phyloP scores from a whole-genome alignment of 2,888 invertebrate genomes.

The Lasioglossum calceatum region DNA sequence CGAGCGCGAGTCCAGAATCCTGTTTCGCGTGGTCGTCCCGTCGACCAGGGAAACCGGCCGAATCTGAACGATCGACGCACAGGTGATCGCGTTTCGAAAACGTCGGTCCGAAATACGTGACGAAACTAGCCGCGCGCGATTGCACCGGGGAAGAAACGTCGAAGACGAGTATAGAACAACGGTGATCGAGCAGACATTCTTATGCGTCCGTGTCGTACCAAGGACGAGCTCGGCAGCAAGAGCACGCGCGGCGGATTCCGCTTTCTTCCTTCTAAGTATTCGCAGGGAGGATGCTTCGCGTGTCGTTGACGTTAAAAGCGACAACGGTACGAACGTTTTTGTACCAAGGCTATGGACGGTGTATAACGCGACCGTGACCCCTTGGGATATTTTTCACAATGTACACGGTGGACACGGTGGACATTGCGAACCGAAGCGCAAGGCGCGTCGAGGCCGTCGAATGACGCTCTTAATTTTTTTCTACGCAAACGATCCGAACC shows the following conservation, averaged over 20 bases:
- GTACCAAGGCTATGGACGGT: slow-evolving; percentile 50
- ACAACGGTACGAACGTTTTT: slow-evolving; percentile 26
- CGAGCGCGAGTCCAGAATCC: slow-evolving; percentile 23
- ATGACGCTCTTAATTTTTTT: slow-evolving; percentile 46
- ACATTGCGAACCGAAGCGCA: neutral
- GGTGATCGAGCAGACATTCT: slow-evolving; percentile 22
- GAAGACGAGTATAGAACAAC: slow-evolving; percentile 1
- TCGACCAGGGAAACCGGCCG: slow-evolving; percentile 30
- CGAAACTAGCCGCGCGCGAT: neutral
- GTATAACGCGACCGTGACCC: slow-evolving; percentile 50
- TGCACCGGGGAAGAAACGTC: slow-evolving; percentile 16
- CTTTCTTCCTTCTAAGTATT: slow-evolving; percentile 48
- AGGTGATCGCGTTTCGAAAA: neutral
- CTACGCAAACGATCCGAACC: slow-evolving; percentile 49
- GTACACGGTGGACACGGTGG: neutral
- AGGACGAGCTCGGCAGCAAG: slow-evolving; percentile 36
- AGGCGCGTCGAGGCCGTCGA: slow-evolving; percentile 41
- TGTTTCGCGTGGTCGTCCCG: slow-evolving; percentile 32
- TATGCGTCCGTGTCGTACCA: slow-evolving; percentile 36
- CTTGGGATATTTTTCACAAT: slow-evolving; percentile 47
- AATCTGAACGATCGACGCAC: neutral
- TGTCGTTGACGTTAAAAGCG: slow-evolving; percentile 47
- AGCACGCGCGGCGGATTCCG: slow-evolving; percentile 48
- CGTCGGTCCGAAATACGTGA: neutral
- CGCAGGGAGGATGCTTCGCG: slow-evolving; percentile 41